phyloP scores from a whole-genome alignment of 2,113 vertebrate genomes.

The Struthio camelus region DNA sequence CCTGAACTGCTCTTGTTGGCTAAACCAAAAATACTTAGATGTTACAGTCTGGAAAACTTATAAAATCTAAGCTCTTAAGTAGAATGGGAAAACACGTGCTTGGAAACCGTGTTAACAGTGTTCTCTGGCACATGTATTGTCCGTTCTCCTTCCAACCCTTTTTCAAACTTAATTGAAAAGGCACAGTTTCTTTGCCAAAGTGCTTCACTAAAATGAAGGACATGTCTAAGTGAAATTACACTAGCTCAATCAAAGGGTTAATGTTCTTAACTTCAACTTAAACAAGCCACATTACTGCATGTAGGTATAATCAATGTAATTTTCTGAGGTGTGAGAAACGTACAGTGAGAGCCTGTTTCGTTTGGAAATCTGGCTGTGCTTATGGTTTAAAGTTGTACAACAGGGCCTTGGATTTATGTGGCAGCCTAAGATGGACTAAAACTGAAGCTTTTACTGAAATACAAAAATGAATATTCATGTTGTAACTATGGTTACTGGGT shows the following conservation, averaged over 20 bases:
- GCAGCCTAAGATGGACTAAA: neutral
- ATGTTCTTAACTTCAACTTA: neutral
- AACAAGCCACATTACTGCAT: neutral
- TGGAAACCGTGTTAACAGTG: neutral
- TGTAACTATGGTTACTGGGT: constrained; percentile 30
- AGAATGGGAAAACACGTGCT: neutral
- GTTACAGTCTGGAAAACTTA: neutral
- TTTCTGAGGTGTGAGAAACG: neutral
- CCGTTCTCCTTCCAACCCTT: neutral
- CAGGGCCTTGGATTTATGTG: neutral
- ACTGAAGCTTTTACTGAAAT: constrained; percentile 25
- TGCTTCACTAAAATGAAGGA: neutral
- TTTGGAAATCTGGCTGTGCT: neutral
- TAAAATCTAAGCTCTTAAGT: neutral
- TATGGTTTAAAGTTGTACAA: neutral
- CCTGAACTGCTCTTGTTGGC: neutral
- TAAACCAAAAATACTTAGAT: neutral
- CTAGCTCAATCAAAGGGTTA: neutral
- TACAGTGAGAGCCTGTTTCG: neutral
- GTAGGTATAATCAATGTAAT: neutral
- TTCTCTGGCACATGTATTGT: neutral
- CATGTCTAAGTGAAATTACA: neutral
- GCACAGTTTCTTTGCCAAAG: neutral
- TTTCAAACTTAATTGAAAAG: neutral
- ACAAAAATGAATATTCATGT: constrained; percentile 48